Conservation (phyloP, 2,113 vertebrate species). For the Hemiscyllium ocellatum region DNA sequence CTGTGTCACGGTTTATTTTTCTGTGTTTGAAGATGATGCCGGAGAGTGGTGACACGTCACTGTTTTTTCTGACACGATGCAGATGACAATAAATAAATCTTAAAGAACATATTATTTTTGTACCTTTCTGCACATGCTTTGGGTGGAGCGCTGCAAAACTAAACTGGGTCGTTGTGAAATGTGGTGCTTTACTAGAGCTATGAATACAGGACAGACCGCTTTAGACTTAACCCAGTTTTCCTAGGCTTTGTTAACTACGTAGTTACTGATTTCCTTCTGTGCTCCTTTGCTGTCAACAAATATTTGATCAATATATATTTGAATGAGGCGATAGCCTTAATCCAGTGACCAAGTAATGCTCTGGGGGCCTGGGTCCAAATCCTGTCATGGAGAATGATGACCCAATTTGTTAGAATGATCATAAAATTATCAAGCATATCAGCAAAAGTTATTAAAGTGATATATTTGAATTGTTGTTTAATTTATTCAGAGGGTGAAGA, state of each 20-base stretch:
- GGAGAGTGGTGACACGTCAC: no score
- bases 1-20: no score
- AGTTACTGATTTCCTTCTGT: not conserved
- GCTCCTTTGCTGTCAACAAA: not conserved
- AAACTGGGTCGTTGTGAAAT: slow-evolving; percentile 3
- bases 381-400: no score
- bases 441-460: not conserved
- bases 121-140: not conserved
- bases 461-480: not conserved
- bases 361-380: no score
- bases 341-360: no score
- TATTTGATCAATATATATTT: not conserved
- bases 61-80: no score
- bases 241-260: not conserved
- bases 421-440: not conserved
- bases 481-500: no score
- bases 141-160: not conserved
- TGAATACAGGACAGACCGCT: not conserved
- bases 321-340: not conserved
- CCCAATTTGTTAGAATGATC: not conserved
- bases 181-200: not conserved
- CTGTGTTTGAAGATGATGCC: no score
- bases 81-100: no score
- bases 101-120: not conserved
- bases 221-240: not conserved